Evolutionary conservation across 2,797 vertebrate genomes (phyloP), one percentile per base, ranked within the genome.

Genomic region (Heliangelus exortis): DNA sequence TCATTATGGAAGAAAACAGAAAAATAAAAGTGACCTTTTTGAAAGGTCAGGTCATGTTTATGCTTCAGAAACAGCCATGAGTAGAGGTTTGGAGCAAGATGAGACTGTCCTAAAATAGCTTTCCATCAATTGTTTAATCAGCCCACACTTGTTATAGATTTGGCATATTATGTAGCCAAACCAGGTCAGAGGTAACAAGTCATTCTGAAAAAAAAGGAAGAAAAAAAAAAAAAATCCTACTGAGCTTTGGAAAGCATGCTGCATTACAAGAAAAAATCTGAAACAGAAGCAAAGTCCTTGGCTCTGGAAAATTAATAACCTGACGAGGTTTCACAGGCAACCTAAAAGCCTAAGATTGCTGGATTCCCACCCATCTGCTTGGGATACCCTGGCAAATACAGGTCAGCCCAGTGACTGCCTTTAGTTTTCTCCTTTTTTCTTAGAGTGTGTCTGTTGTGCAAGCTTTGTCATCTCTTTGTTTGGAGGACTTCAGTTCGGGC

Each of bases 41-140:
- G 82, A 96, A 95, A 97, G 96, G 95, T 95, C 92, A 84, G 59
- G 57, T 89, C 85, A 62, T 91, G 85, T 91, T 96, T 96, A 82
- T 93, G 84, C 7, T 88, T 87, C 87, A 87, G 79, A 91, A 91
- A 89, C 62, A 76, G 80, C 55, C 78, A 7, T 9, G 50, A 95
- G 73, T 28, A 61, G 63, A 88, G 87, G 88, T 90, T 90, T 83
- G 90, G 91, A 87, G 78, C 84, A 86, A 85, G 89, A 61, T 1
- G 34, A 89, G 84, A 50, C 88, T 93, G 47, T 82, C 89, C 66
- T 89, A 75, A 91, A 96, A 95, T 94, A 95, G 79, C 73, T 69
- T 90, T 92, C 90, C 87, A 96, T 96, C 95, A 96, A 95, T 92
- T 82, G 76, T 95, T 95, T 93, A 67, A 94, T 94, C 84, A 96